These are phyloP conservation scores for Yponomeuta cagnagella DNA, from an alignment of 2,888 invertebrate genomes.

Conservation along the genomic window DNA sequence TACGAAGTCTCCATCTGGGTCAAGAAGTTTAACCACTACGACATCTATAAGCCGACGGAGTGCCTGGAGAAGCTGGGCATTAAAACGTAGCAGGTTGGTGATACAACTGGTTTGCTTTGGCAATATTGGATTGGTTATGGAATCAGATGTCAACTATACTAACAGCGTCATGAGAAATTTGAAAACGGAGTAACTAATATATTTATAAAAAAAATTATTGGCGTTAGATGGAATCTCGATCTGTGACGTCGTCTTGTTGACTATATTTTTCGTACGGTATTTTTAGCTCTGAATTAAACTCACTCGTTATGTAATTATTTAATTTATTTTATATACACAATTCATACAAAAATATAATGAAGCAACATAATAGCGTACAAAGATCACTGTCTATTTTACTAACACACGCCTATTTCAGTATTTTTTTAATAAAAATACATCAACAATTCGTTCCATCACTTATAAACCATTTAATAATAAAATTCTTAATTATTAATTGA, in stretches of 20 bases:
- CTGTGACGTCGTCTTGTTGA: too few species aligned
- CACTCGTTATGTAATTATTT: neutral
- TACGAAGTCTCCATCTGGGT: constrained; percentile 56
- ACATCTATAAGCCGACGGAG: neutral
- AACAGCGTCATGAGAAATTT: neutral
- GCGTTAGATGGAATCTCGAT: too few species aligned
- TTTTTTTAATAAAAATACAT: too few species aligned
- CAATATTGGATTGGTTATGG: neutral
- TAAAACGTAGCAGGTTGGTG: neutral
- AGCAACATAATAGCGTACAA: too few species aligned
- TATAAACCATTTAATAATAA: too few species aligned
- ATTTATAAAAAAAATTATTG: too few species aligned
- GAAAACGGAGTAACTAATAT: too few species aligned
- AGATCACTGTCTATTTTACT: too few species aligned
- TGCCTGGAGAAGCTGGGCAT: neutral
- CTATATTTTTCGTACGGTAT: too few species aligned
- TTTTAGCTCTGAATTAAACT: neutral
- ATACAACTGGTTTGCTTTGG: neutral
- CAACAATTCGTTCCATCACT: too few species aligned
- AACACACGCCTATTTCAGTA: too few species aligned
- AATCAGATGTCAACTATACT: neutral
- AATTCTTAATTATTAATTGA: too few species aligned
- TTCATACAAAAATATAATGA: neutral
- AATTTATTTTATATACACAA: neutral
- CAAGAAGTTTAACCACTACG: constrained; percentile 31